These are phyloP conservation scores for Nasonia vitripennis DNA, from an alignment of 1,140 invertebrate genomes.

Conservation along the genomic window DNA sequence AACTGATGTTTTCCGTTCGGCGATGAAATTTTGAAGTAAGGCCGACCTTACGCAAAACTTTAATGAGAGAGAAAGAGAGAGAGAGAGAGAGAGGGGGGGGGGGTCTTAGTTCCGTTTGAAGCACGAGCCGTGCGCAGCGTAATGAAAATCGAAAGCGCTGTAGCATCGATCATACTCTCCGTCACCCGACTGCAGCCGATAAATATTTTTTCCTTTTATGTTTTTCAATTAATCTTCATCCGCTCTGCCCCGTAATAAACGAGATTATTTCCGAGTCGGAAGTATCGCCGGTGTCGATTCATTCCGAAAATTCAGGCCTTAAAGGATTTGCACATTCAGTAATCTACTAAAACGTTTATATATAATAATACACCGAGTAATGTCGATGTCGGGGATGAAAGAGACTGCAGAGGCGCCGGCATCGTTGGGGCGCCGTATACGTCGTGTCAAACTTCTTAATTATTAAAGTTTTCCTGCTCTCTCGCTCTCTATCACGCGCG, in stretches of 20 bases:
- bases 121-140: background rate
- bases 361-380: background rate
- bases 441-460: slow-evolving; percentile 49
- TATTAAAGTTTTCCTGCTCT: slow-evolving; percentile 43
- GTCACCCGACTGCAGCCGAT: background rate
- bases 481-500: background rate
- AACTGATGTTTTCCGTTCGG: background rate
- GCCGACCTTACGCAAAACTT: background rate
- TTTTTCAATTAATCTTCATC: slow-evolving; percentile 30
- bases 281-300: background rate
- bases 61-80: background rate
- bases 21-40: background rate
- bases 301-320: slow-evolving; percentile 23
- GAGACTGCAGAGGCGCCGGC: background rate
- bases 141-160: slow-evolving; percentile 5
- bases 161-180: slow-evolving; percentile 7
- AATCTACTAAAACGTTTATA: slow-evolving; percentile 29
- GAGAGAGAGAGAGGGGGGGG: background rate
- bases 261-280: background rate
- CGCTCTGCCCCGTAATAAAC: background rate
- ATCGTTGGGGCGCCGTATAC: background rate
- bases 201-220: slow-evolving; percentile 1
- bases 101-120: background rate
- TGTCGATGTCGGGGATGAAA: background rate
- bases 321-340: slow-evolving; percentile 37